Evolutionary conservation across 2,113 vertebrate genomes (phyloP).

Genomic region (Poecilia latipinna): DNA sequence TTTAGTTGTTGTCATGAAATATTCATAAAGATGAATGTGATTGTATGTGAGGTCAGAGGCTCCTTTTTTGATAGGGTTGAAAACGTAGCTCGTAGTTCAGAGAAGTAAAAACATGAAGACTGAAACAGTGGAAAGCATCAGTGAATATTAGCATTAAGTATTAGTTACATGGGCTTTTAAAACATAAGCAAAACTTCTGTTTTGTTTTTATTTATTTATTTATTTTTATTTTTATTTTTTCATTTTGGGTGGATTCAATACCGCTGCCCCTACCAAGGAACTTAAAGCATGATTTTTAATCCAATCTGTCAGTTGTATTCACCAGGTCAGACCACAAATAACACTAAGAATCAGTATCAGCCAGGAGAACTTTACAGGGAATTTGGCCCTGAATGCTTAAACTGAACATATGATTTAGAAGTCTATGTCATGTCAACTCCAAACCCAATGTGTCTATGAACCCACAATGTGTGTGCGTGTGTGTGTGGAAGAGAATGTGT

Average conservation of each 20-base stretch:
- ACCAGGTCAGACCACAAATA: neutral
- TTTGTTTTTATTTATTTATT: too few relatives aligned
- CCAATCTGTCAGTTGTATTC: neutral
- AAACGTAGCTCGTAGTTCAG: too few relatives aligned
- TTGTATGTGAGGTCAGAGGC: neutral
- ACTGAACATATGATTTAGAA: too few relatives aligned
- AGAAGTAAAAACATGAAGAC: neutral
- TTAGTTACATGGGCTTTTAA: too few relatives aligned
- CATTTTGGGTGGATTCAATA: too few relatives aligned
- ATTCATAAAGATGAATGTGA: neutral
- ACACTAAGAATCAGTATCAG: neutral
- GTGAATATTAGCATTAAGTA: too few relatives aligned
- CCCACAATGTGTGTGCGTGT: neutral
- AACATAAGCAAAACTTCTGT: neutral
- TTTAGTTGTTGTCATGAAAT: neutral
- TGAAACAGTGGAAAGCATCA: neutral
- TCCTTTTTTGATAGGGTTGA: too few relatives aligned
- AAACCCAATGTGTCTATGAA: neutral
- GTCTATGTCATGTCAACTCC: neutral
- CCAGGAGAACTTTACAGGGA: neutral
- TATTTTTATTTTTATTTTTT: neutral
- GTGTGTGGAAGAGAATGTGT: conserved; percentile 15
- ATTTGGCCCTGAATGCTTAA: too few relatives aligned
- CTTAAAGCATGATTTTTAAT: neutral
- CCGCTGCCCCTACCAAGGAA: neutral